Evolutionary conservation across 2,797 vertebrate species (phyloP).

Genomic region (Enteromius afrohamiltoni): DNA sequence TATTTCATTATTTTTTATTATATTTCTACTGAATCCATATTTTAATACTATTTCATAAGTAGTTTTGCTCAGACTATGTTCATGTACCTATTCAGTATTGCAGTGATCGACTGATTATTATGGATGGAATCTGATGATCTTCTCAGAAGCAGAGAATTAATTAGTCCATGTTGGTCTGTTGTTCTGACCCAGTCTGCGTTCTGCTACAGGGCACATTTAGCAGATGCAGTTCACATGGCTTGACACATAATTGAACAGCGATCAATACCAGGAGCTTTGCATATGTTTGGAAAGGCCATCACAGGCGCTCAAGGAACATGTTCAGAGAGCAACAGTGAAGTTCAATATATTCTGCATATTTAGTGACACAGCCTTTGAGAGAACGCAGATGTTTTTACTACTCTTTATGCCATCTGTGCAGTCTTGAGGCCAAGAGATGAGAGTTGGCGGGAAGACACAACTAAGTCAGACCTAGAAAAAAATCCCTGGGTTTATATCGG

Average conservation of each 20-base stretch:
- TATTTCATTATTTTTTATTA: too few species aligned
- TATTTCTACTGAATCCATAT: too few species aligned
- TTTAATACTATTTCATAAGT: too few species aligned
- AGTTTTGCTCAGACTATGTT: too few species aligned
- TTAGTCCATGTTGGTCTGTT: not conserved
- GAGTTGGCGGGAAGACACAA: not conserved
- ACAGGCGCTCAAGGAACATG: not conserved
- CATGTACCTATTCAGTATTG: not conserved
- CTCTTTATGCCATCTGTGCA: conserved; percentile 33
- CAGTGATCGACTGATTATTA: not conserved
- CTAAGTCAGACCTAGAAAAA: not conserved
- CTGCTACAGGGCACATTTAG: not conserved
- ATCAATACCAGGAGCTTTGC: conserved; percentile 23
- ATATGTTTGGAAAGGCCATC: conserved; percentile 9
- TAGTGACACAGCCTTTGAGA: conserved; percentile 1
- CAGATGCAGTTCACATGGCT: not conserved
- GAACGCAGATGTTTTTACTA: conserved; percentile 27
- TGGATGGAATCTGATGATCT: not conserved
- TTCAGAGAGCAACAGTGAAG: conserved; percentile 16
- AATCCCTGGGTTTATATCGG: not conserved
- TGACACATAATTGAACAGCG: conserved; percentile 4
- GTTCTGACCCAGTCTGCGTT: conserved; percentile 16
- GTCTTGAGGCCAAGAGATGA: not conserved
- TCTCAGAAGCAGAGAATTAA: not conserved
- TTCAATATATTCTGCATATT: conserved; percentile 22